Conservation (phyloP, 2,113 vertebrate genomes). For the Arenaria interpres region DNA sequence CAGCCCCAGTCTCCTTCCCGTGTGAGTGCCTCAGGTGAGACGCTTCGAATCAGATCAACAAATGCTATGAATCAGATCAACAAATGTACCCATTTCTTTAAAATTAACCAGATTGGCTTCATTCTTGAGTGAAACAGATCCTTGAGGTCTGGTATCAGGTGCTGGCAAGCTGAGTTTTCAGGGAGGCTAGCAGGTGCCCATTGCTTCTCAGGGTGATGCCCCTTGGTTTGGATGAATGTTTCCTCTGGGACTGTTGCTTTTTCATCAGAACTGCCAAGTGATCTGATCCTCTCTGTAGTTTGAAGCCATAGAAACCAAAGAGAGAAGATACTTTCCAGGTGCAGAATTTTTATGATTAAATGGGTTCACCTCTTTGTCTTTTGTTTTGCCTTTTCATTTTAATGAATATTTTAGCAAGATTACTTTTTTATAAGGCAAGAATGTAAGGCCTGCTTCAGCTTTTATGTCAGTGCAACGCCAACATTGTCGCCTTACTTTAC, state of each 20-base stretch:
- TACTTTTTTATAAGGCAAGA: constrained; percentile 9
- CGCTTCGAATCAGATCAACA: neutral
- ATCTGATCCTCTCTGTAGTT: neutral
- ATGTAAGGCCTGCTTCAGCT: neutral
- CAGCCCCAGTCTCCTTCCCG: neutral
- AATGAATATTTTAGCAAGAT: constrained; percentile 33
- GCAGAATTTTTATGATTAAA: neutral
- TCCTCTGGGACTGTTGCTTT: neutral
- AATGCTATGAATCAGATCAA: neutral
- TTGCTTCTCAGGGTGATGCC: neutral
- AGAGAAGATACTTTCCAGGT: neutral
- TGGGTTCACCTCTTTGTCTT: neutral
- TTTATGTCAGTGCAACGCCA: neutral
- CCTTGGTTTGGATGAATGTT: neutral
- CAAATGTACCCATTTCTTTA: neutral
- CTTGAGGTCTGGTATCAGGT: neutral
- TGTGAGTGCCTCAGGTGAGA: neutral
- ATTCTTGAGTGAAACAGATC: neutral
- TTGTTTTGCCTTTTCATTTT: constrained; percentile 9
- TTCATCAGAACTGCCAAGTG: neutral
- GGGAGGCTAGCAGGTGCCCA: neutral
- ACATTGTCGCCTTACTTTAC: neutral
- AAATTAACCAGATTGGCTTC: neutral
- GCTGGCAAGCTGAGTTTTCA: neutral
- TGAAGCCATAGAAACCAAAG: neutral